Conservation (phyloP, 2,888 invertebrate genomes). For the Coremacera marginata region DNA sequence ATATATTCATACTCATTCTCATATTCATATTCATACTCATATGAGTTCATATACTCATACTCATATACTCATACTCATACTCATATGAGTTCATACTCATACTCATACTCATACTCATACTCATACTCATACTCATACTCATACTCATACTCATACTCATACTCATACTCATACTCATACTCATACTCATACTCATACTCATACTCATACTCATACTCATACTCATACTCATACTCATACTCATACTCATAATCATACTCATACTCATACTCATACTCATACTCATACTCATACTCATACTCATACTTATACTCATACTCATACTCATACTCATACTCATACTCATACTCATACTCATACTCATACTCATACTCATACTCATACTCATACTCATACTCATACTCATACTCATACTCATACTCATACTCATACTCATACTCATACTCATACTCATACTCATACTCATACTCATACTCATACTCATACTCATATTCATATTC, state of each 20-base stretch:
- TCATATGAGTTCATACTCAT: background rate
- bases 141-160: background rate
- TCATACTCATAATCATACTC: background rate
- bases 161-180: background rate
- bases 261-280: background rate
- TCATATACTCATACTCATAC: background rate
- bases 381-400: background rate
- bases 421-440: background rate
- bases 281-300: too few relatives aligned
- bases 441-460: background rate
- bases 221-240: background rate
- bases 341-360: background rate
- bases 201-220: background rate
- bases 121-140: background rate
- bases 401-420: background rate
- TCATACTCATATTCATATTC: background rate
- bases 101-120: background rate
- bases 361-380: background rate
- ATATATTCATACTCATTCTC: too few relatives aligned
- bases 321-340: background rate
- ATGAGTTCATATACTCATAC: too few relatives aligned
- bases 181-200: background rate
- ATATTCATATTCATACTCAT: too few relatives aligned
- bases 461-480: background rate
- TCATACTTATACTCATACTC: too few relatives aligned